phyloP scores from a whole-genome alignment of 2,797 vertebrate genomes.

The Momotus momota region DNA sequence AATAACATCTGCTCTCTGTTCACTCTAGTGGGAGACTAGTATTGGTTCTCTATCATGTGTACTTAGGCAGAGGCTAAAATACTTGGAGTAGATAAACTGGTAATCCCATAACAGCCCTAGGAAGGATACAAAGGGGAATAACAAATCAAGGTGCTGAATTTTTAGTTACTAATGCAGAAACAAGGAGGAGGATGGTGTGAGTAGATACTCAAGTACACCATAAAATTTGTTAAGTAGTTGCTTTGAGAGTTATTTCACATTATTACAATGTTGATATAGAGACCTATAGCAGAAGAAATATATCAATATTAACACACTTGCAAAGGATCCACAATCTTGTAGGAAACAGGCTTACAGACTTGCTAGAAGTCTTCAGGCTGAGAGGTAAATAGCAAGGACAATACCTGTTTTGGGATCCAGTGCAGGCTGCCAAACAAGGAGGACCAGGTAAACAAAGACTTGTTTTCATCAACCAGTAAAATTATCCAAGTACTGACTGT shows the following conservation, averaged over 20 bases:
- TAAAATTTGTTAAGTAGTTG: not conserved
- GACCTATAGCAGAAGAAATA: not conserved
- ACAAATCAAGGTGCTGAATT: not conserved
- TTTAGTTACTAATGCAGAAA: not conserved
- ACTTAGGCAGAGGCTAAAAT: not conserved
- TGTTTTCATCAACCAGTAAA: not conserved
- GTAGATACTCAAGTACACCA: not conserved
- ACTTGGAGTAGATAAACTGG: not conserved
- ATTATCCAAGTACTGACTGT: not conserved
- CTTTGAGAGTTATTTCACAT: not conserved
- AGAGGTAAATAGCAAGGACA: not conserved
- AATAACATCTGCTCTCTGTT: not conserved
- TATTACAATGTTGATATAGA: not conserved
- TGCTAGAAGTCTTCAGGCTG: not conserved
- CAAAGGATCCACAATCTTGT: not conserved
- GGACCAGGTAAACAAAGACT: not conserved
- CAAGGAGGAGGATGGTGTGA: not conserved
- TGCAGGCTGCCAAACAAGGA: not conserved
- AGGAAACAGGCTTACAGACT: not conserved
- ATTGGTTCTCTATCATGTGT: not conserved
- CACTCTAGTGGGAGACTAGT: not conserved
- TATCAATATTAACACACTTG: not conserved
- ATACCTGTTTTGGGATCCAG: not conserved
- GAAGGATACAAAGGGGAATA: not conserved
- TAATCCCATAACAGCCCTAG: not conserved